A percentile compares a stretch with the other conserved stretches of the same genome.
phyloP scores from a whole-genome alignment of 2,888 invertebrate genomes.

The Chaetoderma sp. region DNA sequence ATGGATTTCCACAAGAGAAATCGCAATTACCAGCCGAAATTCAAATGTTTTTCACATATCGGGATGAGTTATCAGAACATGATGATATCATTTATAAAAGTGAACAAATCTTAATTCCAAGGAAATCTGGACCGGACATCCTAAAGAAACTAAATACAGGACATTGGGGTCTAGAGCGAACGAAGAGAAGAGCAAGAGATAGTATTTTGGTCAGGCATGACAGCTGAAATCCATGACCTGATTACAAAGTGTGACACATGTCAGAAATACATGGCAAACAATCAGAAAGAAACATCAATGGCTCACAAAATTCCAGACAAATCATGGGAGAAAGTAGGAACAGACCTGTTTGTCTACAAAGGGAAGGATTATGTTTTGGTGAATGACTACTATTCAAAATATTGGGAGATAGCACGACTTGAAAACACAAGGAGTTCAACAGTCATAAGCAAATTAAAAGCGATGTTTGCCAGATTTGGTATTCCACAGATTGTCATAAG shows the following conservation, averaged over 20 bases:
- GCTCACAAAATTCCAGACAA: slow-evolving; percentile 15
- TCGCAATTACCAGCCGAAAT: slow-evolving; percentile 8
- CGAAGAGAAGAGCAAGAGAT: slow-evolving; percentile 27
- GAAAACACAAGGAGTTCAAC: slow-evolving; percentile 11
- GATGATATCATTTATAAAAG: slow-evolving; percentile 8
- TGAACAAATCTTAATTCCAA: slow-evolving; percentile 5
- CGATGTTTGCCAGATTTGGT: slow-evolving; percentile 29
- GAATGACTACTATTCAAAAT: slow-evolving; percentile 35
- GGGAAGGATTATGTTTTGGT: slow-evolving; percentile 28
- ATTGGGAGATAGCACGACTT: slow-evolving; percentile 29
- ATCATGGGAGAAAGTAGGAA: slow-evolving; percentile 30
- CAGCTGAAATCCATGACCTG: slow-evolving; percentile 26
- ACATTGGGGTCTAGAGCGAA: slow-evolving; percentile 37
- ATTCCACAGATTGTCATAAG: slow-evolving; percentile 23
- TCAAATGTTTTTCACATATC: slow-evolving; percentile 17
- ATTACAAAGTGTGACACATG: slow-evolving; percentile 27
- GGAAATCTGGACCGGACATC: slow-evolving; percentile 10
- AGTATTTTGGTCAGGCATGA: slow-evolving; percentile 37
- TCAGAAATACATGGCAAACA: slow-evolving; percentile 15
- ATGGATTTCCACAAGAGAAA: slow-evolving; percentile 14
- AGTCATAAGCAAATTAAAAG: slow-evolving; percentile 27
- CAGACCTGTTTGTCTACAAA: slow-evolving; percentile 28
- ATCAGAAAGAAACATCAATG: slow-evolving; percentile 24
- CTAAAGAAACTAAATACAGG: slow-evolving; percentile 23
- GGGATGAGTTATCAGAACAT: slow-evolving; percentile 10